Evolutionary conservation across 2,888 invertebrate species (phyloP).

Genomic region (Dusona sp.): DNA sequence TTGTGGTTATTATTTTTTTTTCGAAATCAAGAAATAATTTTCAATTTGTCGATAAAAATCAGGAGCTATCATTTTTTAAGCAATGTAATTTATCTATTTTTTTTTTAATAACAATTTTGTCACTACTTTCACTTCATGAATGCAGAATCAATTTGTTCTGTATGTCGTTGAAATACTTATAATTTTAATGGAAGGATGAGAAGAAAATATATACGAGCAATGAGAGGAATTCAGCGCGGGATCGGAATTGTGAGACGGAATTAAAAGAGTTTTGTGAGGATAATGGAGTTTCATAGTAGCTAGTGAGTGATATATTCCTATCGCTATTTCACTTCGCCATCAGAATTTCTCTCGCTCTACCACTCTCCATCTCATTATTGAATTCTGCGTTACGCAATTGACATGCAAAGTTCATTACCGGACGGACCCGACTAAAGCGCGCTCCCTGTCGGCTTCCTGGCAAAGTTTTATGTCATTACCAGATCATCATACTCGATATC

Average conservation of each 20-base stretch:
- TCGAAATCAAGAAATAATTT: neutral
- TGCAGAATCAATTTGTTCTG: neutral
- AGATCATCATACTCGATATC: neutral
- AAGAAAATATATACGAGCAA: neutral
- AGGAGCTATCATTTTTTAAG: neutral
- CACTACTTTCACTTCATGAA: neutral
- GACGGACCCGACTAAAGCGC: conserved; percentile 37
- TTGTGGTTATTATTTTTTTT: no score
- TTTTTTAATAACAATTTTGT: neutral
- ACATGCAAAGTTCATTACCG: conserved; percentile 69
- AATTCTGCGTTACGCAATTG: conserved; percentile 68
- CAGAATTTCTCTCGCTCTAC: conserved; percentile 51
- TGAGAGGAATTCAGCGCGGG: conserved; percentile 1
- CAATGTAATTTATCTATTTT: neutral
- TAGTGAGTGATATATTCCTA: conserved; percentile 51
- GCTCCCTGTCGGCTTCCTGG: conserved; percentile 17
- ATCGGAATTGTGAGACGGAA: conserved; percentile 27
- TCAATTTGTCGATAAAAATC: neutral
- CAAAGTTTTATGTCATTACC: conserved; percentile 1
- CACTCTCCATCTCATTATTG: conserved; percentile 69
- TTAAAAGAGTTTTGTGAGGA: conserved; percentile 60
- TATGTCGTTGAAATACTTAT: conserved; percentile 4
- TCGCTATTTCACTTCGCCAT: conserved; percentile 34
- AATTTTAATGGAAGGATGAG: conserved; percentile 10
- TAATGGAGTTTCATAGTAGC: conserved; percentile 68